Evolutionary conservation across 35 echinoderm and acorn worm genomes (phyloP).

Genomic region (Diadema setosum): DNA sequence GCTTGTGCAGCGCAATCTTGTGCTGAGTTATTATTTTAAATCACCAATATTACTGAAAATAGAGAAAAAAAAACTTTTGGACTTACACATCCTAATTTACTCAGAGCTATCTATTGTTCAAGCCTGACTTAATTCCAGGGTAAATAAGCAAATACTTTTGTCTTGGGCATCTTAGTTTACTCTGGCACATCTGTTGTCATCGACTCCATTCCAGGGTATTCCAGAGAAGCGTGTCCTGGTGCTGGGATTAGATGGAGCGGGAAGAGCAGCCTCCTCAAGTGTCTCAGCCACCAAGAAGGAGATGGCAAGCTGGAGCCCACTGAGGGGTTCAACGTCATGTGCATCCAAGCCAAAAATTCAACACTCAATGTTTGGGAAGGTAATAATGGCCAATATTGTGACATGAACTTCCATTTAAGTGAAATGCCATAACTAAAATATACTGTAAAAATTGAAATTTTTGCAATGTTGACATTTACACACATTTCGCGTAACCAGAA

Average conservation of each 20-base stretch:
- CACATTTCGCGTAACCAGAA: too few relatives aligned
- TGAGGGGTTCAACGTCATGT: slow-evolving; percentile 97
- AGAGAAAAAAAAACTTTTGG: too few relatives aligned
- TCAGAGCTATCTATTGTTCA: background rate
- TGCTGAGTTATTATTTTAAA: too few relatives aligned
- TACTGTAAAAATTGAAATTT: too few relatives aligned
- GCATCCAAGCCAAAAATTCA: slow-evolving; percentile 64
- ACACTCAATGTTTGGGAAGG: slow-evolving; percentile 99
- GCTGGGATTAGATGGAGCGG: slow-evolving; percentile 84
- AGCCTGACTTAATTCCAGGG: background rate
- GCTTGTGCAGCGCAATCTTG: too few relatives aligned
- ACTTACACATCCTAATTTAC: background rate
- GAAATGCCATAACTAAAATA: too few relatives aligned
- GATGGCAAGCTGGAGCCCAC: slow-evolving; percentile 68
- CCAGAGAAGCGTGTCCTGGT: slow-evolving; percentile 89
- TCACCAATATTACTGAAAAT: too few relatives aligned
- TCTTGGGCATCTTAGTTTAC: background rate
- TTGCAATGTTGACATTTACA: too few relatives aligned
- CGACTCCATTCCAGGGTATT: background rate
- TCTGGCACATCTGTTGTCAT: background rate
- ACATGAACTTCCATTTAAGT: too few relatives aligned
- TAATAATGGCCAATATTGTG: too few relatives aligned
- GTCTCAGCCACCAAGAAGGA: slow-evolving; percentile 42
- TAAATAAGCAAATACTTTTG: background rate
- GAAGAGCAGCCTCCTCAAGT: slow-evolving; percentile 72